Base-by-base conservation (phyloP, 1,140 invertebrate genomes). In the Plodia interpunctella region DNA sequence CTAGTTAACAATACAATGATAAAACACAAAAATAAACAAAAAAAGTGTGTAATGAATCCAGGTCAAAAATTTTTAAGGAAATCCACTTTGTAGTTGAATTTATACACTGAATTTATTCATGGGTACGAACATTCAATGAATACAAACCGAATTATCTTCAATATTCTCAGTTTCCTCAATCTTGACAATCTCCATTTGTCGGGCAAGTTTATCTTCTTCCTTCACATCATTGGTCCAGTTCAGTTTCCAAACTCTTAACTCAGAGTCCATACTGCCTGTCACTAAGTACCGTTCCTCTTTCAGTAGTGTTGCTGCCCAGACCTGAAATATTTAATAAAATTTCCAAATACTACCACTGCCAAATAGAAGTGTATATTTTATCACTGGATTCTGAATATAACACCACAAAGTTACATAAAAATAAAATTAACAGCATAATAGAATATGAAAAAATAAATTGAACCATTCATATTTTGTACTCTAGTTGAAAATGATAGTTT, bases 271-370 rank as follows among this genome's bases (percentile, higher is more conserved):
- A 62, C 93, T 95, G 10, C 97, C 98, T 38, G 96, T 96, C 18
- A 99, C 92, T 62, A 99, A 90, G 76, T 96, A 94, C 63, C 93
- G 91, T 67, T 96, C 96, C 66, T 96, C 88, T 77, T 94, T 94
- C 19, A 95, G 78, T 25, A 99, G 81, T n/a, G 92, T 91, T 72
- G 98, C 92, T 63, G 94, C 92, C 94, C 97, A 98, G 21, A 99
- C 93, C 95, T 96, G 65, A 35, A 25, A 25, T 25, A 25, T 25
- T 25, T 25, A 25, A 6, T 25, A 2, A 25, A 25, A 25, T 25
- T 6, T 3, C 21, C 21, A 25, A 25, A 6, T 3, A 25, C 2
- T 25, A 25, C 21, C 21, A 25, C 6, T 25, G 21, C 21, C 2
- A 25, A 25, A 2, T 6, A 25, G 21, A 25, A 25, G 2, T 25